Evolutionary conservation across 2,113 vertebrate genomes (phyloP).

Genomic region (Eurystomus gularis): DNA sequence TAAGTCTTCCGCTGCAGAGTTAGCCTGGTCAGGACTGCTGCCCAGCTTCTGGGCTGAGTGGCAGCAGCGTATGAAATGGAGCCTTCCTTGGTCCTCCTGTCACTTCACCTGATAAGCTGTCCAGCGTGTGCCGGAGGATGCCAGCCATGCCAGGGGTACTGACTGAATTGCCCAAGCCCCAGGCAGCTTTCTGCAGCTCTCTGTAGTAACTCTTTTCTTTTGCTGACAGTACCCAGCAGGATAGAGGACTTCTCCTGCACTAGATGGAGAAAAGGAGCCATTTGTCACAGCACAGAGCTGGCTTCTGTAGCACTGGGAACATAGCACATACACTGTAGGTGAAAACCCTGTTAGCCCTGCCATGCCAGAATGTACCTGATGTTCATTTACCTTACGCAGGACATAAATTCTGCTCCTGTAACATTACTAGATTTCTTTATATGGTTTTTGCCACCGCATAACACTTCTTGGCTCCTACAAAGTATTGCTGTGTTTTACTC

Average conservation of each 20-base stretch:
- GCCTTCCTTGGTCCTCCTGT: not conserved
- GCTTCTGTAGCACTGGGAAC: not conserved
- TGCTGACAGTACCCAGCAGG: rapidly evolving
- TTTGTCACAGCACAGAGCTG: not conserved
- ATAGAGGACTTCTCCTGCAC: not conserved
- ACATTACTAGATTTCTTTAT: not conserved
- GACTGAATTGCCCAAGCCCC: not conserved
- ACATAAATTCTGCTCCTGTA: not conserved
- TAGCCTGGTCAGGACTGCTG: not conserved
- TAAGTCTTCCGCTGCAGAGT: not conserved
- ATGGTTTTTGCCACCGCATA: not conserved
- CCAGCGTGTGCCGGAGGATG: not conserved
- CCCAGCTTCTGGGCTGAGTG: not conserved
- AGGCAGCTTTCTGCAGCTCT: not conserved
- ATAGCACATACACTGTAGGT: not conserved
- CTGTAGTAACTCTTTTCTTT: not conserved
- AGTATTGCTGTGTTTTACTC: not conserved
- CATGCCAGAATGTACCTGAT: not conserved
- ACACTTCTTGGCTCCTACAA: not conserved
- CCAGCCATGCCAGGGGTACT: not conserved
- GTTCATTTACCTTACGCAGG: not conserved
- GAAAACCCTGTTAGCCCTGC: not conserved
- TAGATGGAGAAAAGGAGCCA: not conserved
- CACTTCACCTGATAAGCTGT: not conserved
- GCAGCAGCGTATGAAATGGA: not conserved